Conservation (phyloP, 2,797 vertebrate genomes). For the Hemibagrus guttatus region DNA sequence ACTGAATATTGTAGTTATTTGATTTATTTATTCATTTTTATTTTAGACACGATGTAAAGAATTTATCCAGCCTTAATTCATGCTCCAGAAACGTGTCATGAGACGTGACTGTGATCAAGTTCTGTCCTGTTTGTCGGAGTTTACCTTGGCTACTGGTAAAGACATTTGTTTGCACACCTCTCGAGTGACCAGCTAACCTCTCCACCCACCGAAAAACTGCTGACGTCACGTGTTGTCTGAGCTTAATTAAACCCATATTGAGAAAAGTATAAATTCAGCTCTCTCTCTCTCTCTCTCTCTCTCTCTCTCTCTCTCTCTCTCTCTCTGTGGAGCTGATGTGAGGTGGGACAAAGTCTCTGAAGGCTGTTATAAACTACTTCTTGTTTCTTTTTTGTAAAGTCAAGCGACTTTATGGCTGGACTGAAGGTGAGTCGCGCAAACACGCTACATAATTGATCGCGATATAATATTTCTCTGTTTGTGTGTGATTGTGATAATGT, state of each 20-base stretch:
- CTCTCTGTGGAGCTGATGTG: neutral
- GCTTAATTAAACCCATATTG: conserved; percentile 82
- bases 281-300: conserved; percentile 15
- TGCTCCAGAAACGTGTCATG: neutral
- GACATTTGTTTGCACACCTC: conserved; percentile 59
- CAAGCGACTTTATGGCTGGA: conserved; percentile 9
- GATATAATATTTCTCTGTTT: neutral
- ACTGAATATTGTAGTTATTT: neutral
- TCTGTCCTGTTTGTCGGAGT: conserved; percentile 43
- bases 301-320: conserved; percentile 22
- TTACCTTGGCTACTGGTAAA: conserved; percentile 52
- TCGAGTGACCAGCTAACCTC: conserved; percentile 31
- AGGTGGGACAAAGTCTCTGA: conserved; percentile 2
- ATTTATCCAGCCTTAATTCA: neutral
- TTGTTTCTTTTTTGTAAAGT: neutral
- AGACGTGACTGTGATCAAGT: conserved; percentile 39
- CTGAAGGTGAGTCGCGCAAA: neutral
- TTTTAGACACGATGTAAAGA: neutral
- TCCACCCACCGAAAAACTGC: conserved; percentile 39
- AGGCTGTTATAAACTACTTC: conserved; percentile 7
- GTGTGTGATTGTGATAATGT: neutral
- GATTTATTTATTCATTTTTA: neutral
- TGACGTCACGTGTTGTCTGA: conserved; percentile 69
- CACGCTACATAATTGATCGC: too few species aligned
- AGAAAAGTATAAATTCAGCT: conserved; percentile 72